Base-by-base conservation (phyloP, 2,113 vertebrate species). In the Phaetusa simplex region DNA sequence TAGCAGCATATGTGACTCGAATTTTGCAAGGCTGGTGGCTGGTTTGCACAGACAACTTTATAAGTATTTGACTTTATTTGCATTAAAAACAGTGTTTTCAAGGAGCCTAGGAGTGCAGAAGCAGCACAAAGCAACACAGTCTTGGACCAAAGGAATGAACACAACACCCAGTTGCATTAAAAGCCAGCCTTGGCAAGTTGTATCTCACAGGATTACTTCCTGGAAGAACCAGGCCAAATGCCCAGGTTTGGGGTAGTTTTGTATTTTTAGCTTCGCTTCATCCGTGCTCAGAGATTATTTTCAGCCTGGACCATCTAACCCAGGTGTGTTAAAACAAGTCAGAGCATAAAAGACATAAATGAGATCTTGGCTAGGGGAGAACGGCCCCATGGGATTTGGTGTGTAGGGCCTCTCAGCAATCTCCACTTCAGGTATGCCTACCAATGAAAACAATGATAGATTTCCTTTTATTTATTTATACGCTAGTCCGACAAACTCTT, bases 351-450 rank as follows among this genome's bases (percentile, higher is more conserved):
- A 61, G 36, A 22, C 29, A 29, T 12, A 81, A 72, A 52, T 1
- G 12, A 64, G 36, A 8, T 29, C 40, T 70, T 36, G 53, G 18
- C 32, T 20, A 23, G 24, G 18, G 12, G 40, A 67, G 19, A 71
- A 18, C 0, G 1, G 23, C 43, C 23, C 15, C 4, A 0, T 11
- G n/a, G 40, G 27, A 59, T 36, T n/a, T 20, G 26, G n/a, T 12
- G 27, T 43, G 92, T 47, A 19, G 0, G 0, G 58, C 34, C 64
- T 50, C 23, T 53, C 2, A 1, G 65, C 15, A 9, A 50, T 32
- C 47, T 76, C 52, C 17, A 9, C n/a, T 76, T 59, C 38, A 30
- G 21, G 16, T 43, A 71, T 22, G 12, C 59, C 58, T 82, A 26
- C 38, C 36, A 42, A 5, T 16, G 30, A 38, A 65, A 38, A 24